Base-by-base conservation (phyloP, 2,113 vertebrate genomes). In the Scalopus aquaticus region DNA sequence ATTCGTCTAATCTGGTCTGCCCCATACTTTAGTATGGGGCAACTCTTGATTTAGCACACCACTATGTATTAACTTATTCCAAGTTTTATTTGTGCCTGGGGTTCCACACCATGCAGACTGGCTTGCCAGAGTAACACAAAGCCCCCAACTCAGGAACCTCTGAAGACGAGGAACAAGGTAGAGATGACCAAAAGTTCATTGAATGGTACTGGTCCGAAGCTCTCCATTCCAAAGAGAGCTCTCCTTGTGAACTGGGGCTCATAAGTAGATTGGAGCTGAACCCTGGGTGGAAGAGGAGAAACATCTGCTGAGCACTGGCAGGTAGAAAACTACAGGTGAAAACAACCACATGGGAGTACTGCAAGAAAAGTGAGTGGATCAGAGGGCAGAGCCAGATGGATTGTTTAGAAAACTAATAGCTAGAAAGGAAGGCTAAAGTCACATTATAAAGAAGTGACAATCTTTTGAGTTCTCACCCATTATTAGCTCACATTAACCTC, bases 11-110 rank as follows among this genome's bases (percentile, higher is more conserved):
- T 49, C 51, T 92, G 2, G 60, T n/a, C n/a, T n/a, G n/a, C n/a
- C n/a, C n/a, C n/a, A n/a, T n/a, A 46, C 32, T 17, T 28, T 85
- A 85, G 24, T 58, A 86, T 44, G 17, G 72, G 20, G 70, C 62
- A 81, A 44, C 51, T 93, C 79, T 91, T 89, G 39, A 76, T 70
- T 92, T 79, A 72, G 74, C 30, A 74, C n/a, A 92, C n/a, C 76
- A 81, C 37, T 37, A 42, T 82, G n/a, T 49, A 70, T 58, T 67
- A 42, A 28, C 17, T 70, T n/a, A 70, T 32, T 73, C 76, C 32
- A 90, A 42, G 35, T 54, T 79, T 76, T 39, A 74, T 32, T 7
- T 70, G 24, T 77, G 76, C 35, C 24, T 4, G 7, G 32, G 65
- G 32, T 42, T 78, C 22, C 5, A 83, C 9, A 44, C 16, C 37